Base-by-base conservation (phyloP, 2,888 invertebrate genomes). In the Thera obeliscata region DNA sequence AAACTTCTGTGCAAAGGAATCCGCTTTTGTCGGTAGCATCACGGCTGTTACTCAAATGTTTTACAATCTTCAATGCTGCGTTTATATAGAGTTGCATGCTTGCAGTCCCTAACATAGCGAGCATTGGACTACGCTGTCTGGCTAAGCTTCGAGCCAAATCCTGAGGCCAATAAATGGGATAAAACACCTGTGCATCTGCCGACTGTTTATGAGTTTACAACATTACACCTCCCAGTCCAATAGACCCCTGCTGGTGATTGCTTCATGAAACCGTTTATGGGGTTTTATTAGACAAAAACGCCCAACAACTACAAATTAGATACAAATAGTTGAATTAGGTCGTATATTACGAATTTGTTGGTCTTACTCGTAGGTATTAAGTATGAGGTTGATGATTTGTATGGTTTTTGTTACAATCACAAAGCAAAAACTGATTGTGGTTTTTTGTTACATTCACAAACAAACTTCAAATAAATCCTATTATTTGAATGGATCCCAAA, bases 141-240 rank as follows among this genome's bases (percentile, higher is more conserved):
- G 6, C 48, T 67, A 52, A 60, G 9, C 41, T 56, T 64, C 58
- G 38, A 57, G n/a, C 56, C 43, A 59, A 61, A 68, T 63, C 12
- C 60, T 48, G 58, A 22, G 64, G 69, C 43, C 74, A 70, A 73
- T 69, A 71, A 82, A 78, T 70, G 74, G 73, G 76, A 76, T 77
- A 70, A 81, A 80, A 86, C 90, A 91, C 89, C 90, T 91, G 91
- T 89, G 85, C 81, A 69, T 78, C 77, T 82, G 75, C 73, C 80
- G 79, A 79, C 83, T 83, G 86, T 91, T 93, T 93, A 91, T 92
- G 87, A 81, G 82, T 92, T 93, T 91, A 93, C 87, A 81, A 83
- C 87, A 88, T 91, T 88, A 89, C 91, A 90, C 91, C 90, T 92
- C 83, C 84, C 79, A 78, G 83, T 76, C 83, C 81, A 81, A 85